A percentile compares a stretch with the other conserved stretches of the same genome.
Conservation (phyloP, 2,113 vertebrate species). For the Beaufortia kweichowensis region DNA sequence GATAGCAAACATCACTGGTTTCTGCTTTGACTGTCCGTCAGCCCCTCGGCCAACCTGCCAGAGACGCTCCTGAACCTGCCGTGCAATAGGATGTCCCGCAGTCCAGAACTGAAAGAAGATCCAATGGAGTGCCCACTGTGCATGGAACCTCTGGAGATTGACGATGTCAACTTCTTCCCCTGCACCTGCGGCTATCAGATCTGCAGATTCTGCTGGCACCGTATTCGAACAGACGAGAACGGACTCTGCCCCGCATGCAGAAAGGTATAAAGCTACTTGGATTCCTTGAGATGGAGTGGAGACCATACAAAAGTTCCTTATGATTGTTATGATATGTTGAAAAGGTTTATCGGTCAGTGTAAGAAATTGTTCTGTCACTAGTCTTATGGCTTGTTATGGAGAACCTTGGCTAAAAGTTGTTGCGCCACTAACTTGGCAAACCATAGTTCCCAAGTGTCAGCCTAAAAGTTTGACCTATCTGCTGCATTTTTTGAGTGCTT, state of each 20-base stretch:
- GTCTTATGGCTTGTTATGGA: neutral
- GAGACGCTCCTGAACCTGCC: constrained; percentile 46
- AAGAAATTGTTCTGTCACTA: no score
- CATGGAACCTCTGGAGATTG: constrained; percentile 98
- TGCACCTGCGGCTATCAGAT: constrained; percentile 99
- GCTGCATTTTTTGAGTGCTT: neutral
- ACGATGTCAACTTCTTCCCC: constrained; percentile 99
- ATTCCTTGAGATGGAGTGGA: neutral
- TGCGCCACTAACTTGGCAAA: neutral
- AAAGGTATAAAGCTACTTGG: constrained; percentile 78
- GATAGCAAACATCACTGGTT: neutral
- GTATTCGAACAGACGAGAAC: constrained; percentile 98
- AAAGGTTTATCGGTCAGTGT: no score
- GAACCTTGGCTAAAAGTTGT: neutral
- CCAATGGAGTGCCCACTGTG: constrained; percentile 98
- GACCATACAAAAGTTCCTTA: neutral
- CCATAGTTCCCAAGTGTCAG: neutral
- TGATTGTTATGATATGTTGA: neutral
- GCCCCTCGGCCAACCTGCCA: constrained; percentile 24
- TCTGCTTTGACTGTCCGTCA: constrained; percentile 37
- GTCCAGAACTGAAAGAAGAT: constrained; percentile 96
- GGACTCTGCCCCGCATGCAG: constrained; percentile 98
- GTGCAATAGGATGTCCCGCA: constrained; percentile 91
- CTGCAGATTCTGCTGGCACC: constrained; percentile 99
- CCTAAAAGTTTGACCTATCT: constrained; percentile 12